phyloP scores from a whole-genome alignment of 2,888 invertebrate genomes.

The Malacosoma neustria region DNA sequence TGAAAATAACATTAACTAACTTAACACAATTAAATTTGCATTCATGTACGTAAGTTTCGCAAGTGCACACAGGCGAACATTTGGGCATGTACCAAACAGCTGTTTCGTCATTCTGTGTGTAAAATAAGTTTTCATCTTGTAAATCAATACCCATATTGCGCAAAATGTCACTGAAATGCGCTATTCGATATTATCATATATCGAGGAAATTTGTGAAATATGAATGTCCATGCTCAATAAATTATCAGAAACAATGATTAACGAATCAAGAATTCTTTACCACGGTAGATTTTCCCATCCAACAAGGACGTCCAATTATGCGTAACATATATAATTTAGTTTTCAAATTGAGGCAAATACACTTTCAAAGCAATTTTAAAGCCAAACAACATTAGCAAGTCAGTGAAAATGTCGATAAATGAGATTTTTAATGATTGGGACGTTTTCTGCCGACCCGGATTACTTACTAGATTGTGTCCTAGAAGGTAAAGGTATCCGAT shows the following conservation, averaged over 20 bases:
- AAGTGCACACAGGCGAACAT: slow-evolving; percentile 19
- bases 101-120: slow-evolving; percentile 58
- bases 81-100: slow-evolving; percentile 46
- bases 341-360: slow-evolving; percentile 7
- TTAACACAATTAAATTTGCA: slow-evolving; percentile 1
- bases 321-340: slow-evolving; percentile 12
- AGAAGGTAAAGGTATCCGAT: slow-evolving; percentile 88
- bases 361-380: slow-evolving; percentile 14
- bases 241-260: slow-evolving; percentile 46
- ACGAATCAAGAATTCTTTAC: slow-evolving; percentile 34
- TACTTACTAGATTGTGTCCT: slow-evolving; percentile 87
- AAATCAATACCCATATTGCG: slow-evolving; percentile 71
- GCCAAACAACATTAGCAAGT: slow-evolving; percentile 21
- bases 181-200: slow-evolving; percentile 36
- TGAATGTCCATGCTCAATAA: slow-evolving; percentile 52
- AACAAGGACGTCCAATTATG: slow-evolving; percentile 16
- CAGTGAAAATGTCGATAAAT: slow-evolving; percentile 43
- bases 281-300: slow-evolving; percentile 24
- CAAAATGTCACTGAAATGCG: slow-evolving; percentile 68
- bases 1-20: background rate
- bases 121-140: slow-evolving; percentile 56
- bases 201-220: slow-evolving; percentile 30
- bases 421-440: slow-evolving; percentile 46
- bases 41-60: slow-evolving; percentile 21
- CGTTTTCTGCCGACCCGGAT: slow-evolving; percentile 66